These are phyloP conservation scores for Aphis craccivora DNA, from an alignment of 1,140 invertebrate species.

Conservation along the genomic window DNA sequence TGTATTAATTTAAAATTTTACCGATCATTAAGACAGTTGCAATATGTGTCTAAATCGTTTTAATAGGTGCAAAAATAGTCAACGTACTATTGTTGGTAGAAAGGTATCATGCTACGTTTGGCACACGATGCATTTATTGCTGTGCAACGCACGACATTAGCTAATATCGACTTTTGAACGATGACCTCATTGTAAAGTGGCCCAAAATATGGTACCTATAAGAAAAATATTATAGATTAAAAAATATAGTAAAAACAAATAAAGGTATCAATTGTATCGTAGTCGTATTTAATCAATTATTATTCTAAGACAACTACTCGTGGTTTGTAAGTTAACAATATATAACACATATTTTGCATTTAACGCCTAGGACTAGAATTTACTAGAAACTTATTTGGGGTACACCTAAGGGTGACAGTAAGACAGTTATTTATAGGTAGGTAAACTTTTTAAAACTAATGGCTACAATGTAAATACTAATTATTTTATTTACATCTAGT, in stretches of 20 bases:
- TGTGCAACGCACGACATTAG: conserved; percentile 88
- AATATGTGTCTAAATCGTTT: background rate
- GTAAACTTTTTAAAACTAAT: background rate
- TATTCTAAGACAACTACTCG: background rate
- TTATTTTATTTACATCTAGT: background rate
- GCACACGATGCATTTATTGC: conserved; percentile 91
- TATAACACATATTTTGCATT: background rate
- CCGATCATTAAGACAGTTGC: background rate
- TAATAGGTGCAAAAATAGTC: background rate
- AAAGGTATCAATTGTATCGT: background rate
- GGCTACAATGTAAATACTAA: no score
- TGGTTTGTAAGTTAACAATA: background rate
- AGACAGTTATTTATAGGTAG: background rate
- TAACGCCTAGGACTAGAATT: background rate
- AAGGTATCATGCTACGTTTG: conserved; percentile 84
- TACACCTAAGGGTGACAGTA: background rate
- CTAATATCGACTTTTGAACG: conserved; percentile 81
- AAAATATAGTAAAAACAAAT: background rate
- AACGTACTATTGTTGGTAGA: conserved; percentile 88
- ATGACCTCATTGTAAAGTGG: conserved; percentile 95
- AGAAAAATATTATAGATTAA: background rate
- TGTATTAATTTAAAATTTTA: background rate
- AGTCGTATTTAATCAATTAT: background rate
- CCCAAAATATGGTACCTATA: conserved; percentile 90
- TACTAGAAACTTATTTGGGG: background rate